Percentiles rank a stretch among this genome's conserved stretches.
Evolutionary conservation across 1,140 invertebrate genomes (phyloP).

Genomic region (Berghia stephanieae): DNA sequence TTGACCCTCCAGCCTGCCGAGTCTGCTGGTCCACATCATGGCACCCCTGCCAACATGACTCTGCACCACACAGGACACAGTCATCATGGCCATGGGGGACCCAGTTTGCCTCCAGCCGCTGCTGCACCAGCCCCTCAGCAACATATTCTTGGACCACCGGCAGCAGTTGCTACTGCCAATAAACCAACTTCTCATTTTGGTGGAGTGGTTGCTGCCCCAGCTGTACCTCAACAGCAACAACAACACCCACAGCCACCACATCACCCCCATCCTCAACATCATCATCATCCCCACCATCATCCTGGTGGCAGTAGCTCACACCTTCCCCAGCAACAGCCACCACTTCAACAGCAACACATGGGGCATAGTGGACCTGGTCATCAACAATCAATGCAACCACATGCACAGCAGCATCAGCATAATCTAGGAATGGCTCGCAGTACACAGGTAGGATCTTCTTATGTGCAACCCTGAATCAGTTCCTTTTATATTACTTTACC

Average conservation of each 20-base stretch:
- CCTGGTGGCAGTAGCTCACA: not conserved
- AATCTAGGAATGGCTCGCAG: no score
- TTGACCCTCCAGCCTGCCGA: slow-evolving; percentile 48
- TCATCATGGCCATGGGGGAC: not conserved
- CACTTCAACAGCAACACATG: slow-evolving; percentile 34
- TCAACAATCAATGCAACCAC: no score
- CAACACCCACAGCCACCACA: slow-evolving; percentile 8
- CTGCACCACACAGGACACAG: slow-evolving; percentile 1
- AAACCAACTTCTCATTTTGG: slow-evolving; percentile 33
- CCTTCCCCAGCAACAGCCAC: no score
- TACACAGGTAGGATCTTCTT: no score
- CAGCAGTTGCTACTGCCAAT: slow-evolving; percentile 4
- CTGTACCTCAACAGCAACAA: slow-evolving; percentile 31
- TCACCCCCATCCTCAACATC: slow-evolving; percentile 4
- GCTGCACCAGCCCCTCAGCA: slow-evolving; percentile 39
- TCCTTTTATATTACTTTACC: no score
- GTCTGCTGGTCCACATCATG: no score
- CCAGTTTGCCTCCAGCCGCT: no score
- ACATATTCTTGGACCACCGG: slow-evolving; percentile 30
- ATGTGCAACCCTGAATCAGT: no score
- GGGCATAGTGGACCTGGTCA: no score
- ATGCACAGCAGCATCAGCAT: slow-evolving; percentile 27
- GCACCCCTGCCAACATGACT: no score
- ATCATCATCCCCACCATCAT: slow-evolving; percentile 22
- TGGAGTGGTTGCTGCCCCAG: slow-evolving; percentile 31